phyloP scores from a whole-genome alignment of 2,888 invertebrate genomes.

The Mesorhabditis spiculigera region DNA sequence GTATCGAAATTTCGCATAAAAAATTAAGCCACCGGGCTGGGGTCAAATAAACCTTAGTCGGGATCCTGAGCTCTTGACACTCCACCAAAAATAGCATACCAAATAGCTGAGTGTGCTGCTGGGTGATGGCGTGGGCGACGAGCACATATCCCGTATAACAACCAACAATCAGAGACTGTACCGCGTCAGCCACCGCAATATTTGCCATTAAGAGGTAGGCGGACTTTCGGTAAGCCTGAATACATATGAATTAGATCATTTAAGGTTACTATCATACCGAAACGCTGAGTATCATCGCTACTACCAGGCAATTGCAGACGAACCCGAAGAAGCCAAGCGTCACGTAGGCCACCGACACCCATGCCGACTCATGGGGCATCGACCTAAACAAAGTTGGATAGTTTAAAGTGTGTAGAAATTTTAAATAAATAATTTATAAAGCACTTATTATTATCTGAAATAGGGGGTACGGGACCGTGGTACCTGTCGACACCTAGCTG shows the following conservation, averaged over 20 bases:
- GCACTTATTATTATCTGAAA: too few species aligned
- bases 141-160: constrained; percentile 5
- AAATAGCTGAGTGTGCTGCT: background rate
- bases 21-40: too few species aligned
- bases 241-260: background rate
- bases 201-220: constrained; percentile 9
- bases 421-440: too few species aligned
- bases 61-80: too few species aligned
- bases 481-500: too few species aligned
- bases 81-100: background rate
- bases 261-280: background rate
- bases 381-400: background rate
- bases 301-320: background rate
- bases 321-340: background rate
- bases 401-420: too few species aligned
- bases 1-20: too few species aligned
- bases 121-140: background rate
- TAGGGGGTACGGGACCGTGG: too few species aligned
- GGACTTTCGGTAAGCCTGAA: constrained; percentile 7
- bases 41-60: too few species aligned
- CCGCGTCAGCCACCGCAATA: constrained; percentile 4
- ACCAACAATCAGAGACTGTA: background rate
- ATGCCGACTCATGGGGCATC: background rate
- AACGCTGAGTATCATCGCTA: constrained; percentile 1
- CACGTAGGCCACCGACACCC: background rate